These are phyloP conservation scores for Cladorhizidae sp. DNA, from an alignment of 37 sponge, comb jelly and placozoan genomes.

Conservation along the genomic window DNA sequence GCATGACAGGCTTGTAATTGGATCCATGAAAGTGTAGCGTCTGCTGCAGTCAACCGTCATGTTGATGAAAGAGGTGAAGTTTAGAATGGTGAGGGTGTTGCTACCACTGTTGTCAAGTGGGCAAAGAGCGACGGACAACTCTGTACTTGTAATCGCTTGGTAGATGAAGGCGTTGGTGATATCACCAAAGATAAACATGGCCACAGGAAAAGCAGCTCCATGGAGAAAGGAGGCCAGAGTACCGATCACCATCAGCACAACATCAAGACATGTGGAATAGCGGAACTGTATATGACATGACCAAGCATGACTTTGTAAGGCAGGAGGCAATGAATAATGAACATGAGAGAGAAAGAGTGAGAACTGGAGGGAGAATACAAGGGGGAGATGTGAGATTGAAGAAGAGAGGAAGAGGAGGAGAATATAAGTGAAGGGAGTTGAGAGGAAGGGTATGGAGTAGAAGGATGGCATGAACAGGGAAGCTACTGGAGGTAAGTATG, in stretches of 20 bases:
- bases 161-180: constrained; percentile 52
- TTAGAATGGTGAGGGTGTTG: neutral
- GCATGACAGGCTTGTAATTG: neutral
- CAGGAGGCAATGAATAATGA: neutral
- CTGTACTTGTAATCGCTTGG: constrained; percentile 10
- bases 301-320: neutral
- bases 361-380: neutral
- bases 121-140: neutral
- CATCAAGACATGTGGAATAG: constrained; percentile 65
- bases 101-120: neutral
- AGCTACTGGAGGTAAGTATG: too few relatives aligned
- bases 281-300: constrained; percentile 55
- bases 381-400: neutral
- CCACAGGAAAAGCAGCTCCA: constrained; percentile 66
- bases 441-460: too few relatives aligned
- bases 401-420: neutral
- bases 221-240: constrained; percentile 51
- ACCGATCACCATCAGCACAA: constrained; percentile 63
- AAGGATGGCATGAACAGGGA: too few relatives aligned
- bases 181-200: constrained; percentile 72
- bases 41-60: neutral
- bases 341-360: neutral
- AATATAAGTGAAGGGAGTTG: too few relatives aligned
- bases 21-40: neutral
- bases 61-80: neutral